Percentiles rank a stretch among this genome's conserved stretches.
Conservation (phyloP, 23 tunicate genomes). For the Halocynthia aurantium region DNA sequence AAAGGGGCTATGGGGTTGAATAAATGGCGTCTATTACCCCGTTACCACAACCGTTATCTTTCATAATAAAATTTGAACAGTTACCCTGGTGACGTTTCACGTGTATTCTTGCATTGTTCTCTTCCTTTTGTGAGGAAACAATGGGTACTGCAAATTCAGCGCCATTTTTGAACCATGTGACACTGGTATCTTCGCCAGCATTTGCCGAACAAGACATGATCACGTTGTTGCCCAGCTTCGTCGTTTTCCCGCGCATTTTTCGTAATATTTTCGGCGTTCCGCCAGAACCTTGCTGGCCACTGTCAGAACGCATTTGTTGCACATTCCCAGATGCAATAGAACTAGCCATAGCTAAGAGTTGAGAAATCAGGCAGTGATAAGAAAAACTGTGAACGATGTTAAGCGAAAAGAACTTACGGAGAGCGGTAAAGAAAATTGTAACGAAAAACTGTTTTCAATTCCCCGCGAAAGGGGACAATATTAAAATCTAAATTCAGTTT, state of each 20-base stretch:
- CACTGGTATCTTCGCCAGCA: neutral
- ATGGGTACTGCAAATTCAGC: conserved; percentile 3
- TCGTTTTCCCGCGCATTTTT: conserved; percentile 9
- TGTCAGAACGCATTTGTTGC: neutral
- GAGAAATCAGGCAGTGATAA: no score
- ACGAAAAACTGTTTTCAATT: no score
- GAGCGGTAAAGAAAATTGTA: no score
- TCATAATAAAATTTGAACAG: no score
- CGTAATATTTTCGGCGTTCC: conserved; percentile 2
- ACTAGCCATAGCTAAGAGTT: neutral
- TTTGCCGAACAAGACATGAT: neutral
- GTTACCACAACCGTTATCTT: no score
- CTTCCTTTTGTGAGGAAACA: neutral
- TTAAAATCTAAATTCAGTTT: no score
- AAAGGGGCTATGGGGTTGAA: no score
- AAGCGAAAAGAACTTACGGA: no score
- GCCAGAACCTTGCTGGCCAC: no score
- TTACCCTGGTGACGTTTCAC: neutral
- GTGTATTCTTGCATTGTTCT: neutral
- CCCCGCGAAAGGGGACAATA: no score
- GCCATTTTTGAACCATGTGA: conserved; percentile 13
- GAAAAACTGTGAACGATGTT: no score
- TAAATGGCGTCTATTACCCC: no score
- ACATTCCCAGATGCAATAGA: neutral
- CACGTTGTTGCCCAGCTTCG: neutral